Conservation (phyloP, 2,888 invertebrate species). For the Melipona bicolor region DNA sequence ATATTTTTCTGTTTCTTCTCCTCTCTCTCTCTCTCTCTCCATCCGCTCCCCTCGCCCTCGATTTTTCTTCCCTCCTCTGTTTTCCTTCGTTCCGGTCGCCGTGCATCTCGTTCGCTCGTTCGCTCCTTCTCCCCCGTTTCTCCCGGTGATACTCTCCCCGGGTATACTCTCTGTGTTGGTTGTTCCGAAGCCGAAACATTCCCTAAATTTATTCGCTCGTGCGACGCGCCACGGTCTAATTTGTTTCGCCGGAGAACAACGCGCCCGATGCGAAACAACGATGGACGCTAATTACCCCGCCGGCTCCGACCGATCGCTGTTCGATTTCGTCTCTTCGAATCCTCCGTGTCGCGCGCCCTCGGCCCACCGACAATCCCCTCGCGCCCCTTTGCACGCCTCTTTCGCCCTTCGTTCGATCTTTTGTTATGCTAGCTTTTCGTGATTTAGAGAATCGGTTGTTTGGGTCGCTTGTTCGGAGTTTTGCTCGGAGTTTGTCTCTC, state of each 20-base stretch:
- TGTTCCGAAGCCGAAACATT: slow-evolving; percentile 68
- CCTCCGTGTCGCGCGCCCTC: neutral
- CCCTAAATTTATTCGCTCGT: slow-evolving; percentile 76
- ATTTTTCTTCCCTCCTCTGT: neutral
- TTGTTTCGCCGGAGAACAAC: slow-evolving; percentile 71
- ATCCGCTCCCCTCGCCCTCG: slow-evolving; percentile 9
- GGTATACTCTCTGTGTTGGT: neutral
- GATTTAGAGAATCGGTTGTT: slow-evolving; percentile 17
- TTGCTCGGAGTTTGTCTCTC: neutral
- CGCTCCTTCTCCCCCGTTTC: neutral
- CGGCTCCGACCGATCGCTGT: slow-evolving; percentile 59
- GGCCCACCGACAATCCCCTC: neutral
- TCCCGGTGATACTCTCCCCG: neutral
- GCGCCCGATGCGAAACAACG: slow-evolving; percentile 53
- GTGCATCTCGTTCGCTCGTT: too few species aligned
- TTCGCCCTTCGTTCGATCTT: slow-evolving; percentile 8
- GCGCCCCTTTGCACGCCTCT: too few species aligned
- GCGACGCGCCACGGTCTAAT: slow-evolving; percentile 71
- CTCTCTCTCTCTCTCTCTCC: too few species aligned
- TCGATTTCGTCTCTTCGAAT: slow-evolving; percentile 57
- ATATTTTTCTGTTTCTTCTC: neutral
- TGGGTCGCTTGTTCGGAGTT: neutral
- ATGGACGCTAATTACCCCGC: slow-evolving; percentile 70
- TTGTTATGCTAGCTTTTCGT: slow-evolving; percentile 5
- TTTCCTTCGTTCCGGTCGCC: neutral